These are phyloP conservation scores for Meloidogyne exigua DNA, from an alignment of 1,140 invertebrate genomes.

Conservation along the genomic window DNA sequence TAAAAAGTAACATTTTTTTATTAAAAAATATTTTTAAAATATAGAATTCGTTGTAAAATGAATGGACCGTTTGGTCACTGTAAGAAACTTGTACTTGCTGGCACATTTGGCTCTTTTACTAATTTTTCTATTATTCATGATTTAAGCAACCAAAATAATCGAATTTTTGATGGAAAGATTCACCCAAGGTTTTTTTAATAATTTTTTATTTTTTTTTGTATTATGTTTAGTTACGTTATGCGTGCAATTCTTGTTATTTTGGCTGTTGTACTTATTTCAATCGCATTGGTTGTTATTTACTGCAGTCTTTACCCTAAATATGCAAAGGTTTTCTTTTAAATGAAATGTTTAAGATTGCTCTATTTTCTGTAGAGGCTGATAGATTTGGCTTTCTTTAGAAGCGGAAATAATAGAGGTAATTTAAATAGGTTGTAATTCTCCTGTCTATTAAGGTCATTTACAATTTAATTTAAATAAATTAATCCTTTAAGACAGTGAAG, in stretches of 20 bases:
- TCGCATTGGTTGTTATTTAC: slow-evolving; percentile 5
- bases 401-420: background rate
- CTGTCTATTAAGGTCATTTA: background rate
- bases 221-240: slow-evolving; percentile 14
- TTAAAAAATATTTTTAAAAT: too few species aligned
- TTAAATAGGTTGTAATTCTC: background rate
- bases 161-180: slow-evolving; percentile 3
- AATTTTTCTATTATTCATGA: slow-evolving; percentile 10
- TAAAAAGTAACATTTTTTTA: too few species aligned
- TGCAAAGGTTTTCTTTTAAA: slow-evolving; percentile 9
- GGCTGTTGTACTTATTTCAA: slow-evolving; percentile 8
- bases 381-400: background rate
- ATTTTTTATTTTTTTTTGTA: background rate
- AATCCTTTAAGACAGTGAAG: too few species aligned
- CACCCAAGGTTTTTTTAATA: background rate
- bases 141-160: background rate
- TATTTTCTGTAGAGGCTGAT: background rate
- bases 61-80: background rate
- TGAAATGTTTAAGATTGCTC: background rate
- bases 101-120: background rate
- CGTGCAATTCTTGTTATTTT: slow-evolving; percentile 14
- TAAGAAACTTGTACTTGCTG: background rate
- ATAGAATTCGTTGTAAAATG: slow-evolving; percentile 24
- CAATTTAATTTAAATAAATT: too few species aligned
- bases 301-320: slow-evolving; percentile 24